A percentile compares a stretch with the other conserved stretches of the same genome.
Conservation (phyloP, 2,113 vertebrate genomes). For the Hippopotamus amphibius region DNA sequence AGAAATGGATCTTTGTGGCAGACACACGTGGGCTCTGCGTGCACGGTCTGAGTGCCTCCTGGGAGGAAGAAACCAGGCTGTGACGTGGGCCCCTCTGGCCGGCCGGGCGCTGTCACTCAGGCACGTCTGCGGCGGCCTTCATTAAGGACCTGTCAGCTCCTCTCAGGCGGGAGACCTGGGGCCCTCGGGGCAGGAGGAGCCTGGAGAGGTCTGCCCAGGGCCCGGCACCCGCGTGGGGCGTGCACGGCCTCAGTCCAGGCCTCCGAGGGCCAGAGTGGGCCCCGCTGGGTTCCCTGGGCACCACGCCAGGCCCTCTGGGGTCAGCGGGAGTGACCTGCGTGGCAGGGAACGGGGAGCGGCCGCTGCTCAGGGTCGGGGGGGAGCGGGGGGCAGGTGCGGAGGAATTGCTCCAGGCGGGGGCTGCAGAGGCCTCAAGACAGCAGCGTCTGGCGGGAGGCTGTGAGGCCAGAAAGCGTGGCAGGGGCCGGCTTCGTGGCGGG, state of each 20-base stretch:
- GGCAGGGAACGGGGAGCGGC: not conserved
- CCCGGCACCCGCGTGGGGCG: not conserved
- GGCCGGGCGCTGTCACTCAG: constrained; percentile 79
- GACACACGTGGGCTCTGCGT: constrained; percentile 61
- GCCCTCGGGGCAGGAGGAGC: constrained; percentile 60
- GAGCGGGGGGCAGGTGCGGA: not conserved
- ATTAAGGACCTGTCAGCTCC: constrained; percentile 85
- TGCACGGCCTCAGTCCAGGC: not conserved
- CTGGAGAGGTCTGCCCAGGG: not conserved
- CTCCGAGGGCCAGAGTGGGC: not conserved
- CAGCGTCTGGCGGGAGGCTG: accelerated
- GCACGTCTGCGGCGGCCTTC: constrained; percentile 77
- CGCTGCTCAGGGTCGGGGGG: not conserved
- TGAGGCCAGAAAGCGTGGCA: not conserved
- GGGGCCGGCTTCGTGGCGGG: not conserved
- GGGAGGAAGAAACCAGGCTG: constrained; percentile 64
- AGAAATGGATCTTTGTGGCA: constrained; percentile 53
- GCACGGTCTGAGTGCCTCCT: constrained; percentile 7
- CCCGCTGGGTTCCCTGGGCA: not conserved
- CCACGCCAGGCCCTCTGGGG: not conserved
- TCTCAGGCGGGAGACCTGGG: constrained; percentile 78
- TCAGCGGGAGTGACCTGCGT: not conserved
- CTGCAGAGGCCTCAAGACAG: not conserved
- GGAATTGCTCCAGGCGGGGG: not conserved
- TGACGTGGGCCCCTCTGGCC: constrained; percentile 71